Base-by-base conservation (phyloP, 1,140 invertebrate species). In the Drosophila navojoa region DNA sequence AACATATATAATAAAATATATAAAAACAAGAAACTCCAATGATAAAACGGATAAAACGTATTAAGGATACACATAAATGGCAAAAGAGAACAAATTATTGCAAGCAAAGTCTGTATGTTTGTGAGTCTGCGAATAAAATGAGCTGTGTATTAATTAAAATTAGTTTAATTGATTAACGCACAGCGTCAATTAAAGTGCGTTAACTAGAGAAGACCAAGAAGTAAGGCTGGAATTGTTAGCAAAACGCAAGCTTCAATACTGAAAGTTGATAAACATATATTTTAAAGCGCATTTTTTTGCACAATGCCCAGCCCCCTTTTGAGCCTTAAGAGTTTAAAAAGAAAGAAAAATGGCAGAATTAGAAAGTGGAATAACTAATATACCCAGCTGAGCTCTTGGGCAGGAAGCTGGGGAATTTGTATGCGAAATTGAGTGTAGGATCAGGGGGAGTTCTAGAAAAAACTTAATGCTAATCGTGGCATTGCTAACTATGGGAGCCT, bases 41-140 rank as follows among this genome's bases (percentile, higher is more conserved):
- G 11, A 22, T 22, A 22, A 49, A 49, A 47, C 47, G 16, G n/a
- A 27, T 57, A 57, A 19, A 60, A 45, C 16, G 19, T 58, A 53
- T 10, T 13, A 59, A 44, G 11, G 13, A 53, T 15, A 67, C n/a
- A 49, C 63, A 72, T 22, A 47, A 59, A 45, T 67, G 54, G 55
- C 70, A 72, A 68, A 68, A 53, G 11, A 59, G 15, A 27, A 35
- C 27, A 55, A 55, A 69, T 69, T 42, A 57, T 73, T 13, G 64
- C 71, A 69, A 69, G 66, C 71, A 69, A 50, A 22, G 55, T 45
- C 32, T 71, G 19, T 67, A 40, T 38, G 11, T 19, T 25, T 42
- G 45, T 27, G 16, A 47, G 58, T 22, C 60, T 38, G 58, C 38
- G 42, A 63, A 53, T 19, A 54, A 63, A 53, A 63, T 63, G 42